These are phyloP conservation scores for Troides helena DNA, from an alignment of 2,888 invertebrate species.

Conservation along the genomic window DNA sequence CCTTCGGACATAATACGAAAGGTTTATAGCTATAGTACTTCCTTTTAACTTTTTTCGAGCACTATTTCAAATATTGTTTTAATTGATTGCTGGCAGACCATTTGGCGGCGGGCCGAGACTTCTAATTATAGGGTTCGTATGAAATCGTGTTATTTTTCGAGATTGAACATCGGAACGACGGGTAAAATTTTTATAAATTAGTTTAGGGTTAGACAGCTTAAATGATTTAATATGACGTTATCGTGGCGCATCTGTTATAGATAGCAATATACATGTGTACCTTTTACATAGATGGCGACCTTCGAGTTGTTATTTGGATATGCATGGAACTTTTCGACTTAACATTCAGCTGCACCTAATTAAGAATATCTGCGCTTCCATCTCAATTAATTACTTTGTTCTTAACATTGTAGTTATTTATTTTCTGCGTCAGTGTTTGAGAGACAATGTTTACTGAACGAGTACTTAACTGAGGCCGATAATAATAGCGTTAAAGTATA, in stretches of 20 bases:
- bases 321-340: not conserved
- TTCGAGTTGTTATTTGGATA: not conserved
- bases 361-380: not conserved
- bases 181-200: slow-evolving; percentile 26
- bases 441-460: slow-evolving; percentile 49
- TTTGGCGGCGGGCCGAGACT: slow-evolving; percentile 62
- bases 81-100: slow-evolving; percentile 77
- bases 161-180: slow-evolving; percentile 26
- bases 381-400: slow-evolving; percentile 9
- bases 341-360: not conserved
- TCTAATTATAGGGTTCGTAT: slow-evolving; percentile 67
- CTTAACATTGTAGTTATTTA: not conserved
- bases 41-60: slow-evolving; percentile 71
- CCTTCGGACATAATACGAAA: slow-evolving; percentile 60
- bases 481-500: slow-evolving; percentile 52
- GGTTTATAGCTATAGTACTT: slow-evolving; percentile 71
- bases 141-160: slow-evolving; percentile 51
- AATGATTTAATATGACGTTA: slow-evolving; percentile 26
- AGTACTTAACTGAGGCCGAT: slow-evolving; percentile 33
- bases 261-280: not conserved
- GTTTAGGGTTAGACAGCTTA: slow-evolving; percentile 27
- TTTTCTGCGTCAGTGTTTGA: not conserved
- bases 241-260: slow-evolving; percentile 10
- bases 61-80: slow-evolving; percentile 80
- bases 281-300: not conserved